phyloP scores from a whole-genome alignment of 2,797 vertebrate species.

The Eleutherodactylus coqui region DNA sequence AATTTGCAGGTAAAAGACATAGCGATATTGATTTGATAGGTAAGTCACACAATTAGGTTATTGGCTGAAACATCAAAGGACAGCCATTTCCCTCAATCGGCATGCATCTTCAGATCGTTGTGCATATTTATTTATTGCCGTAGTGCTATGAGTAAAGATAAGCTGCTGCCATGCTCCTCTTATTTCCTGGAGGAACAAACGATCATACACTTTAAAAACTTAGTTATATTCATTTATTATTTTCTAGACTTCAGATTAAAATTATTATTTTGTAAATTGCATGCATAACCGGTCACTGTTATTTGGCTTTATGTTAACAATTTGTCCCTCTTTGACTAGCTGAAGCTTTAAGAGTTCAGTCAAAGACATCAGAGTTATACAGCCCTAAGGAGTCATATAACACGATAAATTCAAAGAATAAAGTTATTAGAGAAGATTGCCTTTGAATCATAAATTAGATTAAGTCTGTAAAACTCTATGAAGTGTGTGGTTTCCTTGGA shows the following conservation, averaged over 20 bases:
- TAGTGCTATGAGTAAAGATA: neutral
- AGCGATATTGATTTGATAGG: no score
- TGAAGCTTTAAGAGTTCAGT: slow-evolving; percentile 4
- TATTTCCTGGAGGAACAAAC: neutral
- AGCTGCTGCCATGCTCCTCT: neutral
- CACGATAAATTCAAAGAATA: slow-evolving; percentile 23
- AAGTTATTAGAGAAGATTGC: slow-evolving; percentile 33
- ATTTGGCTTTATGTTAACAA: neutral
- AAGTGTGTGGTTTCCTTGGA: slow-evolving; percentile 45
- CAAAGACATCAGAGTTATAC: slow-evolving; percentile 19
- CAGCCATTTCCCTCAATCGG: neutral
- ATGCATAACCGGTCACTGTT: neutral
- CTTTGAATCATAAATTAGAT: slow-evolving; percentile 39
- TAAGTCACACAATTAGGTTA: no score
- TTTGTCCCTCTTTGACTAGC: neutral
- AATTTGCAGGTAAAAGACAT: neutral
- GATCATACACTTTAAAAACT: neutral
- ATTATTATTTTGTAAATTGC: neutral
- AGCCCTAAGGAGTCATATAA: slow-evolving; percentile 21
- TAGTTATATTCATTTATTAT: neutral
- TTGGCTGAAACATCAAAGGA: neutral
- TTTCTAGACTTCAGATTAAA: neutral
- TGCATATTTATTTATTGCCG: neutral
- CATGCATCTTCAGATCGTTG: neutral
- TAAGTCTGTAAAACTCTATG: slow-evolving; percentile 34